Percentiles rank a stretch among this genome's conserved stretches.
Conservation (phyloP, 2,888 invertebrate genomes). For the Idaea dimidiata region DNA sequence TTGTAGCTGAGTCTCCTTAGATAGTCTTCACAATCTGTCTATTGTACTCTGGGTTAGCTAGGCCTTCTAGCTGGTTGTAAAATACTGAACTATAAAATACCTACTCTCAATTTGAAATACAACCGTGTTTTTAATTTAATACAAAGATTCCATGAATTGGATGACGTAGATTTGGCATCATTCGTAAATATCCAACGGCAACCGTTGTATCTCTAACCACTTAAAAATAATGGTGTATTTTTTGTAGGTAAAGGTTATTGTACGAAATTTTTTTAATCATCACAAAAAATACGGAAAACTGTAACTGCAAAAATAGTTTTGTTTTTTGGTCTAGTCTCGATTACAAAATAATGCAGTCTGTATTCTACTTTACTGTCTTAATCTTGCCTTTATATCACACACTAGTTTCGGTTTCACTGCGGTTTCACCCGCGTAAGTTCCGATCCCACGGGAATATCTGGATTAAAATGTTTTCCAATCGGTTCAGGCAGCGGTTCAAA, state of each 20-base stretch:
- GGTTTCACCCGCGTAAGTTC: no score
- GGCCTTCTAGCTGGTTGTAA: no score
- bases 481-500: no score
- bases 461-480: no score
- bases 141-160: not conserved
- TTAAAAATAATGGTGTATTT: constrained; percentile 11
- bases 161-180: not conserved
- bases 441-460: no score
- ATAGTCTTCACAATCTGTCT: no score
- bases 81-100: no score
- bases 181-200: not conserved
- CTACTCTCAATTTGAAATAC: no score
- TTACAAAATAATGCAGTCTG: not conserved
- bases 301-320: not conserved
- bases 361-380: not conserved
- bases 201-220: not conserved
- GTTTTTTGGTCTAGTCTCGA: not conserved
- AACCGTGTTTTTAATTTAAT: not conserved
- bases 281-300: not conserved
- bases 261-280: not conserved
- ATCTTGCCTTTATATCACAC: no score
- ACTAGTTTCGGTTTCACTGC: no score
- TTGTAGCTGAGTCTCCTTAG: no score
- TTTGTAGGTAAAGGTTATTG: not conserved
- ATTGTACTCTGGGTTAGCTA: no score